phyloP scores from a whole-genome alignment of 2,113 vertebrate species.

The Nerophis ophidion region DNA sequence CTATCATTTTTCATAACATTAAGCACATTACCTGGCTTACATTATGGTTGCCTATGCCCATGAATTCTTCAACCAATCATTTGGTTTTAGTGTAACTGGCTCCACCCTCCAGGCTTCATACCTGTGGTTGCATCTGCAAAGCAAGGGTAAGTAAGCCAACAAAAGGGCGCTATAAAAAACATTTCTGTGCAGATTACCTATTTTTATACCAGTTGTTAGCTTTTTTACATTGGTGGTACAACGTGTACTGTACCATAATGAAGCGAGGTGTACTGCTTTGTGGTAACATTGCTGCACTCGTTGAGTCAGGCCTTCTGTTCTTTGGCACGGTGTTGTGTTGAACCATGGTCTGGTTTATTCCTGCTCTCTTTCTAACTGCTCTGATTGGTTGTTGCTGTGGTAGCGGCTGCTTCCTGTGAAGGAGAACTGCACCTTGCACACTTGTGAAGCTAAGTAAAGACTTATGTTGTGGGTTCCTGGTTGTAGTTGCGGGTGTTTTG shows the following conservation, averaged over 20 bases:
- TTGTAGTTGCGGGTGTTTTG: background rate
- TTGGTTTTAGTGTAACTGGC: background rate
- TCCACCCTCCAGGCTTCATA: background rate
- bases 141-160: background rate
- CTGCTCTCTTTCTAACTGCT: constrained; percentile 41
- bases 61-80: background rate
- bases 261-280: background rate
- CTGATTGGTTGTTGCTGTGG: constrained; percentile 39
- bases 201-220: background rate
- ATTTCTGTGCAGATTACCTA: background rate
- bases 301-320: constrained; percentile 49
- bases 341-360: constrained; percentile 45
- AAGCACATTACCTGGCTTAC: background rate
- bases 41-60: background rate
- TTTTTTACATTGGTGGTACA: background rate
- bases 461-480: background rate
- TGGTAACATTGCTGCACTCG: constrained; percentile 3
- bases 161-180: background rate
- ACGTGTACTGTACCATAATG: background rate
- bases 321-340: constrained; percentile 45
- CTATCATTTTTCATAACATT: too few relatives aligned
- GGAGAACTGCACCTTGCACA: constrained; percentile 50
- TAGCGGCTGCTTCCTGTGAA: constrained; percentile 61
- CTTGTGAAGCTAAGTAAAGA: constrained; percentile 11
- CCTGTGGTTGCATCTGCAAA: background rate